Conservation (phyloP, 2,113 vertebrate genomes). For the Daphoenositta chrysoptera region DNA sequence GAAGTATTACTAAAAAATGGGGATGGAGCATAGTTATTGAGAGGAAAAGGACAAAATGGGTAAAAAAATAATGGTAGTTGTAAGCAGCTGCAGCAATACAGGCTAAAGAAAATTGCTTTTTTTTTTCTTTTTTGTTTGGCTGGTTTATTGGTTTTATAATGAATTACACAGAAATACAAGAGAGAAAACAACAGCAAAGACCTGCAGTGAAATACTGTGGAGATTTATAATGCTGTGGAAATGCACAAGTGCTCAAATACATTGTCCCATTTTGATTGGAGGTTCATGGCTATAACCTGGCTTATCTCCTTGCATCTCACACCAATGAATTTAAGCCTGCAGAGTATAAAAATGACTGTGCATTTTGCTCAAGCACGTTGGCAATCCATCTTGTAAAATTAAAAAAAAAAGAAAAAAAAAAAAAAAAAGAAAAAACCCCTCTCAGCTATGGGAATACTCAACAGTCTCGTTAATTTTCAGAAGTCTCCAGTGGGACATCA, state of each 20-base stretch:
- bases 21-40: background rate
- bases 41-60: background rate
- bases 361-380: background rate
- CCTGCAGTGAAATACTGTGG: background rate
- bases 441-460: background rate
- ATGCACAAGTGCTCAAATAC: background rate
- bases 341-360: slow-evolving; percentile 9
- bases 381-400: background rate
- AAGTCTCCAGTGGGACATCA: background rate
- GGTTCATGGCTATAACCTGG: background rate
- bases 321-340: background rate
- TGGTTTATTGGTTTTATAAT: slow-evolving; percentile 42
- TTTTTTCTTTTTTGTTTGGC: background rate
- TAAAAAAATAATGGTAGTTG: background rate
- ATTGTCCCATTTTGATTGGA: background rate
- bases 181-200: background rate
- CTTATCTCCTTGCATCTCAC: background rate
- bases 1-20: background rate
- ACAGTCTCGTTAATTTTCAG: slow-evolving; percentile 10
- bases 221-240: background rate
- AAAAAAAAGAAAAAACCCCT: background rate
- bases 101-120: background rate
- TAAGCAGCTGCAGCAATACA: background rate
- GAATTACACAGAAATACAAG: background rate
- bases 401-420: background rate